Evolutionary conservation across 2,888 invertebrate species (phyloP).

Genomic region (Zonitis immaculata): DNA sequence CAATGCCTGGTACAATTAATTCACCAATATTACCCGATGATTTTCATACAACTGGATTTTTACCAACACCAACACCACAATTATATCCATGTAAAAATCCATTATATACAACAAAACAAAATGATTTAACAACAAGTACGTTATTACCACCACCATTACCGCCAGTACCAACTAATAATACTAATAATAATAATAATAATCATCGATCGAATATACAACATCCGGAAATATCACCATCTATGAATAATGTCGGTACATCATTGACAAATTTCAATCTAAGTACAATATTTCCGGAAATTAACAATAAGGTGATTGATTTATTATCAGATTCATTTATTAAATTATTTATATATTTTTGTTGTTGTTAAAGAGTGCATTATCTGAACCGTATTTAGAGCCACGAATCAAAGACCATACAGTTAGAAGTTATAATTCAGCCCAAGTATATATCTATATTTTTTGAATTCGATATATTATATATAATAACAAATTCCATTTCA

Average conservation of each 20-base stretch:
- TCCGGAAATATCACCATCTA: slow-evolving; percentile 40
- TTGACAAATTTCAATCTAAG: slow-evolving; percentile 77
- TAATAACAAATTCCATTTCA: slow-evolving; percentile 14
- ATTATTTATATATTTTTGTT: slow-evolving; percentile 3
- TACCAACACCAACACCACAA: slow-evolving; percentile 41
- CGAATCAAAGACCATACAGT: slow-evolving; percentile 12
- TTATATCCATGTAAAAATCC: slow-evolving; percentile 46
- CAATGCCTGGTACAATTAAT: slow-evolving; percentile 44
- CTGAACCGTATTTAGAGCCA: slow-evolving; percentile 17
- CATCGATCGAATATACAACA: slow-evolving; percentile 32
- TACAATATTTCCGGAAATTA: slow-evolving; percentile 81
- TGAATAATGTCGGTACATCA: slow-evolving; percentile 49
- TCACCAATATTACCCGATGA: slow-evolving; percentile 48
- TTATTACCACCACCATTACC: slow-evolving; percentile 37
- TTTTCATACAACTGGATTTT: slow-evolving; percentile 43
- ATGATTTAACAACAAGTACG: slow-evolving; percentile 31
- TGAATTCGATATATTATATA: too few relatives aligned
- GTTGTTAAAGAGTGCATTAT: slow-evolving; percentile 24
- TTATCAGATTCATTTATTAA: neutral
- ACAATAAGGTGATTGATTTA: slow-evolving; percentile 52
- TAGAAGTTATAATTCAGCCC: slow-evolving; percentile 16
- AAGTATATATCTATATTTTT: slow-evolving; percentile 17
- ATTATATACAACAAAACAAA: slow-evolving; percentile 41
- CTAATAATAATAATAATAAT: slow-evolving; percentile 8
- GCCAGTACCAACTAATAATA: slow-evolving; percentile 23